Evolutionary conservation across 2,113 vertebrate species (phyloP).

Genomic region (Pterocles burchelli): DNA sequence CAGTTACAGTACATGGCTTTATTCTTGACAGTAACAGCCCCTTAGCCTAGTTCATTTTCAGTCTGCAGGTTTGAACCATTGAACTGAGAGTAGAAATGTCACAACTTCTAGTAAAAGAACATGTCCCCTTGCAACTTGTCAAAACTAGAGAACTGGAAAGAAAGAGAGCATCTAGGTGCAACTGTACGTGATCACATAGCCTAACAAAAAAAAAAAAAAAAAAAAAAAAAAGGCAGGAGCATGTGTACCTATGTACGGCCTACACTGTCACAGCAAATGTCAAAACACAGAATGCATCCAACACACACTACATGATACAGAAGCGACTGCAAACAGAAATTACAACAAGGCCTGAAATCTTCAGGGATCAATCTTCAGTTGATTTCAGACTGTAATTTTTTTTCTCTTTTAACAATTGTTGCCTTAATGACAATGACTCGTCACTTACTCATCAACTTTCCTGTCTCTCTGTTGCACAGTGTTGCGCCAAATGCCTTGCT

Average conservation of each 20-base stretch:
- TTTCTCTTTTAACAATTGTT: neutral
- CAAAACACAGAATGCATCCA: neutral
- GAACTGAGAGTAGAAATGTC: neutral
- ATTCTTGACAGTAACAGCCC: neutral
- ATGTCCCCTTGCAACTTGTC: neutral
- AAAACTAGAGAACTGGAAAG: neutral
- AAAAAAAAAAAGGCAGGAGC: neutral
- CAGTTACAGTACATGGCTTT: conserved; percentile 48
- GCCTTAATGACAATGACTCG: neutral
- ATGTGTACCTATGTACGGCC: neutral
- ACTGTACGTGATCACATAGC: neutral
- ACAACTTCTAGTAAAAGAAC: neutral
- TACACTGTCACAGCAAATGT: neutral
- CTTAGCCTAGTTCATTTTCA: neutral
- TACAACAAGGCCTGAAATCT: neutral
- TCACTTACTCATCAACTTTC: neutral
- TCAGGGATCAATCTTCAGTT: neutral
- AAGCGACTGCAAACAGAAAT: neutral
- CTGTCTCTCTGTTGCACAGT: neutral
- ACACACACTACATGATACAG: neutral
- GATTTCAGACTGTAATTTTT: neutral
- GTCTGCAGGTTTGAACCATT: neutral
- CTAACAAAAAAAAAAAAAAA: neutral
- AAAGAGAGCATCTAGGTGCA: neutral
- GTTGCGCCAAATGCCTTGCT: neutral